Evolutionary conservation across 2,113 vertebrate species (phyloP).

Genomic region (Colius striatus): DNA sequence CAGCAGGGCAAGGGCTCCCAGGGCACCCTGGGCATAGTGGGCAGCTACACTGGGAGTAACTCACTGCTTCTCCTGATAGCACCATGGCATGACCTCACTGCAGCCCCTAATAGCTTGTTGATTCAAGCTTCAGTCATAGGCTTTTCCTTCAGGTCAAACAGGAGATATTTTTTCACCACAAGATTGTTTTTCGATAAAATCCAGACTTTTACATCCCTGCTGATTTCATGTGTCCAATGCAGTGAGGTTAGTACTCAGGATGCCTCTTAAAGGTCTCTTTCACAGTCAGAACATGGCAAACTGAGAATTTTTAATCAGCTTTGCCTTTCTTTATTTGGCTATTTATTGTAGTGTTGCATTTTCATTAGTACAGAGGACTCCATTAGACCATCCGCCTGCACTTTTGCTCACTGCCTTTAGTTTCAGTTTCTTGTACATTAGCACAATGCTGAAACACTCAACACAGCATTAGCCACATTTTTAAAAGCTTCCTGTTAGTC

Average conservation of each 20-base stretch:
- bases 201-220: neutral
- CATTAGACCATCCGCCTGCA: neutral
- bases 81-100: neutral
- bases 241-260: neutral
- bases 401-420: neutral
- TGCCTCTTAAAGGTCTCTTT: neutral
- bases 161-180: neutral
- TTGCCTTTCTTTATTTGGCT: neutral
- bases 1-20: neutral
- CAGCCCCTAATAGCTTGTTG: neutral
- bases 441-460: neutral
- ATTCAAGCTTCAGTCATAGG: neutral
- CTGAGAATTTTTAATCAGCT: neutral
- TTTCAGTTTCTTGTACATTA: neutral
- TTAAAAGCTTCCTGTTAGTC: neutral
- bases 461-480: neutral
- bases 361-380: neutral
- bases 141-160: neutral
- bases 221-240: neutral
- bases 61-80: fast-evolving
- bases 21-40: neutral
- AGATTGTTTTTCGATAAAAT: neutral
- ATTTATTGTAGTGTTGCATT: neutral
- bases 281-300: neutral
- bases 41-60: neutral